Percentiles rank a stretch among this genome's conserved stretches.
phyloP scores from a whole-genome alignment of 2,113 vertebrate genomes.

The Indicator maculatus region DNA sequence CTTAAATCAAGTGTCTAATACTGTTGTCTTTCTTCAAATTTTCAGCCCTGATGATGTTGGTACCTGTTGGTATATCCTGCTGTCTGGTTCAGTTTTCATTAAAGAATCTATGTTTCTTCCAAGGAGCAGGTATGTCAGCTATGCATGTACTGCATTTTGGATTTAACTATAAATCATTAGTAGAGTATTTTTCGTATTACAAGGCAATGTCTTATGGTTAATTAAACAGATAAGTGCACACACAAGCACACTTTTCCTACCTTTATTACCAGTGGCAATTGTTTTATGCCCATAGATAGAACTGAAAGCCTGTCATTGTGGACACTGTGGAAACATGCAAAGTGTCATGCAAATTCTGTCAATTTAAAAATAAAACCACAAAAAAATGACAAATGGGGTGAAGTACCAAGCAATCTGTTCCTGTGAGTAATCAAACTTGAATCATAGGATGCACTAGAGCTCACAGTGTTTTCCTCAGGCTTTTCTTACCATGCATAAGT shows the following conservation, averaged over 20 bases:
- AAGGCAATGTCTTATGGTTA: neutral
- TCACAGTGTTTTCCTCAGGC: neutral
- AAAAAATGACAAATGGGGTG: neutral
- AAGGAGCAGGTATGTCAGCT: constrained; percentile 91
- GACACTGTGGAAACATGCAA: neutral
- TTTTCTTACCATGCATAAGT: neutral
- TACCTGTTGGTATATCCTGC: constrained; percentile 97
- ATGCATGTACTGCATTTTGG: neutral
- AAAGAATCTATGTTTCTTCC: constrained; percentile 99
- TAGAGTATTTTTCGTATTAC: neutral
- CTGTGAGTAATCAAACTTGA: neutral
- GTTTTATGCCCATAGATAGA: neutral
- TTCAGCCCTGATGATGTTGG: constrained; percentile 93
- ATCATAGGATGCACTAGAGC: neutral
- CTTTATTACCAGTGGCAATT: neutral
- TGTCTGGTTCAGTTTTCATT: constrained; percentile 98
- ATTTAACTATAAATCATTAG: neutral
- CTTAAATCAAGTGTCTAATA: neutral
- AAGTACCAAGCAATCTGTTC: neutral
- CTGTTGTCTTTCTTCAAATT: neutral
- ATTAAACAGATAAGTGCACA: neutral
- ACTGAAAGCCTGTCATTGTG: neutral
- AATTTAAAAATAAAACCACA: neutral
- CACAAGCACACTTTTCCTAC: neutral
- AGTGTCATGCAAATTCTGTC: neutral